Evolutionary conservation across 2,113 vertebrate genomes (phyloP).

Genomic region (Polypterus bichir): DNA sequence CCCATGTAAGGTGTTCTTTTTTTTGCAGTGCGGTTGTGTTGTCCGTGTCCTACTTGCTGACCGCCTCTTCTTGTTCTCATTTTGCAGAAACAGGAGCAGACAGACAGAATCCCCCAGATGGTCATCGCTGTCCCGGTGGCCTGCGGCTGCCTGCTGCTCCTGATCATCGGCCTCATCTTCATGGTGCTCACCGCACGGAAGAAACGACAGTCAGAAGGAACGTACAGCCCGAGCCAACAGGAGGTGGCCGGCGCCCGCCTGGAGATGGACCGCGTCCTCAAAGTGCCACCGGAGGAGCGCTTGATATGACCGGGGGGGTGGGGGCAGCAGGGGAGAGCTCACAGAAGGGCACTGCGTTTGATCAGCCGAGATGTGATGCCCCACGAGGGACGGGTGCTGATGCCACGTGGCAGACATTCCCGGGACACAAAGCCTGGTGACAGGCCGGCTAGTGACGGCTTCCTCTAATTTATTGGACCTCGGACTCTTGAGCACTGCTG

Average conservation of each 20-base stretch:
- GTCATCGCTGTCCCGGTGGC: constrained; percentile 75
- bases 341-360: too few relatives aligned
- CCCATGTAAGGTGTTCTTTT: too few relatives aligned
- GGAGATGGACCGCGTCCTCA: constrained; percentile 96
- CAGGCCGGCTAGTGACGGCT: too few relatives aligned
- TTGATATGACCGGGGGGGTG: constrained; percentile 49
- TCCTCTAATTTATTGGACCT: too few relatives aligned
- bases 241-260: constrained; percentile 86
- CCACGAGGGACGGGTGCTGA: too few relatives aligned
- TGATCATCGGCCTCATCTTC: constrained; percentile 67
- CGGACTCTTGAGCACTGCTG: too few relatives aligned
- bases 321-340: neutral
- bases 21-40: too few relatives aligned
- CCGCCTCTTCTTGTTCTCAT: constrained; percentile 29
- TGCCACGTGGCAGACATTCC: too few relatives aligned
- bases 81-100: constrained; percentile 57
- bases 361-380: too few relatives aligned
- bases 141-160: constrained; percentile 71
- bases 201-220: constrained; percentile 89
- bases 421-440: too few relatives aligned
- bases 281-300: constrained; percentile 91
- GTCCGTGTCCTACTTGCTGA: constrained; percentile 18
- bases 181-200: constrained; percentile 78
- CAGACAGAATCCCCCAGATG: constrained; percentile 63
- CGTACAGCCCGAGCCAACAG: constrained; percentile 92